Evolutionary conservation across 2,113 vertebrate species (phyloP), one percentile per base, ranked within the genome.

Genomic region (Ictalurus punctatus): DNA sequence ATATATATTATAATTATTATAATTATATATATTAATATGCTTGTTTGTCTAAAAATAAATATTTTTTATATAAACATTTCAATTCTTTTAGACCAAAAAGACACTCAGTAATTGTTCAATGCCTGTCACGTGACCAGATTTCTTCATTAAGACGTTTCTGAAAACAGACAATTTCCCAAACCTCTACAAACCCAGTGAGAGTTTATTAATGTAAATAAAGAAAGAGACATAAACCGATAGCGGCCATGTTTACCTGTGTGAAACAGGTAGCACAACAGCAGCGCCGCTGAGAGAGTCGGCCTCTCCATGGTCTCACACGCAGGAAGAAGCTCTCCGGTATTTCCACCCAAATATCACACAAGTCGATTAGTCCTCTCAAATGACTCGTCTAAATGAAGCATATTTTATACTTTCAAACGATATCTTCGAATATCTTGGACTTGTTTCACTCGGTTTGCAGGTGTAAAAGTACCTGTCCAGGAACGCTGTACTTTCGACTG

Each of bases 231-330:
- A 56, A 37, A 17, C 34, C 27, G n/a, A 30, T 7, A 82, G 12
- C 3, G 9, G 83, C 2, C 0, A 0, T 89, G 12, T 93, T 94
- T 93, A 96, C 96, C 95, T 94, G 92, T 90, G 0, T 94, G 87
- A 69, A 95, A 93, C 88, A 93, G 85, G 23, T 86, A 56, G 90
- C 85, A 59, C 87, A 95, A 86, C 84, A 96, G 87, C 16, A 96
- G 87, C 16, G 95, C 88, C 88, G 84, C 86, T 91, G 91, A 37
- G 65, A 94, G 88, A 48, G 93, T 93, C 88, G 90, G 1, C 9
- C 92, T 93, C 89, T 93, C 90, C 94, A 96, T 96, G 85, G 87
- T 27, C 54, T 78, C 44, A 73, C 19, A 48, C 90, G 88, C 90
- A 88, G 90, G 79, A 90, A 92, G 91, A 90, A 92, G 91, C 74